A percentile compares a stretch with the other conserved stretches of the same genome.
These are phyloP conservation scores for Thaleichthys pacificus DNA, from an alignment of 2,797 vertebrate genomes.

Conservation along the genomic window DNA sequence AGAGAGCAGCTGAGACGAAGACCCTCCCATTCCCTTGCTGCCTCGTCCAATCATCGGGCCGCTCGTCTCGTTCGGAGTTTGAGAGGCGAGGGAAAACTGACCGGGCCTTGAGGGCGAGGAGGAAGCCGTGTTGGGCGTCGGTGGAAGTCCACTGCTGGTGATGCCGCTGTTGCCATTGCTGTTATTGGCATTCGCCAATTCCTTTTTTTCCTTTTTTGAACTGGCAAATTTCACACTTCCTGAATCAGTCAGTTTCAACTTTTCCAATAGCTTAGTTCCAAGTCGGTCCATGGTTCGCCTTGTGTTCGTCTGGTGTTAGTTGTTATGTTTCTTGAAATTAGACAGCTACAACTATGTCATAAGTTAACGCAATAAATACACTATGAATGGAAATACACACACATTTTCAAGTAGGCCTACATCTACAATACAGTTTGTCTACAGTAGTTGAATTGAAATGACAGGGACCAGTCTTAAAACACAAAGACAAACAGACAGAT, in stretches of 20 bases:
- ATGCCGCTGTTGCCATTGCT: constrained; percentile 71
- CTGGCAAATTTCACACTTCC: constrained; percentile 83
- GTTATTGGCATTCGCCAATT: constrained; percentile 78
- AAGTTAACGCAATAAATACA: constrained; percentile 57
- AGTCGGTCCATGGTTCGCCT: constrained; percentile 76
- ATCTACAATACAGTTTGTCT: constrained; percentile 38
- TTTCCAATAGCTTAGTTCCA: constrained; percentile 82
- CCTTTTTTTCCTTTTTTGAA: constrained; percentile 76
- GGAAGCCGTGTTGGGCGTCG: constrained; percentile 47
- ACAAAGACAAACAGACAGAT: constrained; percentile 19
- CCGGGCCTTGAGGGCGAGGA: constrained; percentile 68
- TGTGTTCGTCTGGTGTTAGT: neutral
- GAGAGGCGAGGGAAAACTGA: constrained; percentile 64
- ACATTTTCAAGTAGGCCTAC: constrained; percentile 46
- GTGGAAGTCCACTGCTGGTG: constrained; percentile 37
- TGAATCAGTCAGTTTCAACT: constrained; percentile 83
- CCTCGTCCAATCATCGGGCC: constrained; percentile 53
- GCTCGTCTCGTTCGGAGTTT: constrained; percentile 62
- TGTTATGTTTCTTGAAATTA: constrained; percentile 25
- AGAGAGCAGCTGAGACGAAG: constrained; percentile 60
- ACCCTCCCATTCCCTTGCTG: constrained; percentile 46
- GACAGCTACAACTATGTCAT: constrained; percentile 15
- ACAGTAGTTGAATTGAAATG: constrained; percentile 52
- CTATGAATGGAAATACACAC: constrained; percentile 55
- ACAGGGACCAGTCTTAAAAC: constrained; percentile 15